Base-by-base conservation (phyloP, 2,797 vertebrate genomes). In the Pseudomugil tenellus region DNA sequence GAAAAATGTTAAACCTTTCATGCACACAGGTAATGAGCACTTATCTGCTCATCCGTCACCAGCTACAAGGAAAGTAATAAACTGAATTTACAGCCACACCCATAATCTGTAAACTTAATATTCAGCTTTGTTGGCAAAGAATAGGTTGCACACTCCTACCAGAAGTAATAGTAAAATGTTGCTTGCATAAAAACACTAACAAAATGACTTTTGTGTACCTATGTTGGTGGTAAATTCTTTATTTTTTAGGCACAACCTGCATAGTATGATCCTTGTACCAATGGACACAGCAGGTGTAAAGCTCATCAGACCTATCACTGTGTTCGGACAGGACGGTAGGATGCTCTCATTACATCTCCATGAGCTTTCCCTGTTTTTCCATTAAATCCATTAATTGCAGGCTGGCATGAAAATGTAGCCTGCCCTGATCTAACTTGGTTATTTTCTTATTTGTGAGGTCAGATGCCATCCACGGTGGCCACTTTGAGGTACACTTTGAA, bases 391-490 rank as follows among this genome's bases (percentile, higher is more conserved):
- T n/a, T 75, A n/a, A n/a, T 41, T 10, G 6, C 12, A 26, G 4
- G 4, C 4, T 59, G 23, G 26, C 1, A 1, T 43, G 17, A 37
- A 28, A 58, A 4, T 37, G 51, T 2, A 46, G 7, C n/a, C n/a
- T 55, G 72, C 58, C 55, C 43, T 35, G 14, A 11, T 6, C 0
- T 31, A 9, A 51, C 14, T 1, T 28, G 32, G 3, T 0, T 0
- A 4, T 16, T 21, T 7, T 0, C 2, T 16, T 35, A 3, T 59
- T 41, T 53, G 23, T 74, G 25, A 65, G 12, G 37, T 52, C 67
- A 99, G 98, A 99, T 84, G 90, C 96, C n/a, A 79, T 94, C 25
- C 96, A 98, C 0, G 97, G 97, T 34, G 97, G 97, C 39, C 98
- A 98, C 83, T 96, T 98, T 90, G 97, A 99, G 88, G 90, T 99